Evolutionary conservation across 2,888 invertebrate genomes (phyloP).

Genomic region (Luperina nickerlii): DNA sequence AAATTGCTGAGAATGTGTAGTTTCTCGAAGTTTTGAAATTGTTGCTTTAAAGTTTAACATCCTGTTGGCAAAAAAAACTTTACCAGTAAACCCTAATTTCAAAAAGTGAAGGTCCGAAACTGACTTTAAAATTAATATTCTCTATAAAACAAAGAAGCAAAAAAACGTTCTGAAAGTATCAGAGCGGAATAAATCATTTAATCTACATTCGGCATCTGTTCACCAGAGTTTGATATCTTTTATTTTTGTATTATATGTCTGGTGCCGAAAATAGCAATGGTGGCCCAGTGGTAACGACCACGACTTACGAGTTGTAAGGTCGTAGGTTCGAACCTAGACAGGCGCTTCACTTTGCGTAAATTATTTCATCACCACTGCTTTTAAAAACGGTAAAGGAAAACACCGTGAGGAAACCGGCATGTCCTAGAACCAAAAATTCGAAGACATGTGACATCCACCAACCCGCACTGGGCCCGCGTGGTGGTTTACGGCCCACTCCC

Average conservation of each 20-base stretch:
- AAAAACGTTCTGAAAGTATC: background rate
- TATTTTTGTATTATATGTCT: background rate
- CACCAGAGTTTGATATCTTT: background rate
- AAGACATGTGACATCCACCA: background rate
- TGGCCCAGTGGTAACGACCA: too few relatives aligned
- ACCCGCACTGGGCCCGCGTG: background rate
- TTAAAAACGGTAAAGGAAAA: too few relatives aligned
- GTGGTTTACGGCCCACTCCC: background rate
- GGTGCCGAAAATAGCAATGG: too few relatives aligned
- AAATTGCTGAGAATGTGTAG: background rate
- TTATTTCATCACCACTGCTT: background rate
- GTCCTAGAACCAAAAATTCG: too few relatives aligned
- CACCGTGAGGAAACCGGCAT: background rate
- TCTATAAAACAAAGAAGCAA: background rate
- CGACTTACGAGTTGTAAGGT: too few relatives aligned
- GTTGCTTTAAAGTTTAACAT: background rate
- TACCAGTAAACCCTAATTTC: background rate
- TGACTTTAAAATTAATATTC: background rate
- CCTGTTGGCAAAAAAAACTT: background rate
- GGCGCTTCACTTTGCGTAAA: background rate
- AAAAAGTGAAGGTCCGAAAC: background rate
- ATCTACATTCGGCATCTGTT: background rate
- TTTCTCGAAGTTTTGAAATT: background rate
- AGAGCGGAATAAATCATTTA: too few relatives aligned
- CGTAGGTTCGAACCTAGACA: background rate